Base-by-base conservation (phyloP, 2,888 invertebrate genomes). In the Folsomia candida region DNA sequence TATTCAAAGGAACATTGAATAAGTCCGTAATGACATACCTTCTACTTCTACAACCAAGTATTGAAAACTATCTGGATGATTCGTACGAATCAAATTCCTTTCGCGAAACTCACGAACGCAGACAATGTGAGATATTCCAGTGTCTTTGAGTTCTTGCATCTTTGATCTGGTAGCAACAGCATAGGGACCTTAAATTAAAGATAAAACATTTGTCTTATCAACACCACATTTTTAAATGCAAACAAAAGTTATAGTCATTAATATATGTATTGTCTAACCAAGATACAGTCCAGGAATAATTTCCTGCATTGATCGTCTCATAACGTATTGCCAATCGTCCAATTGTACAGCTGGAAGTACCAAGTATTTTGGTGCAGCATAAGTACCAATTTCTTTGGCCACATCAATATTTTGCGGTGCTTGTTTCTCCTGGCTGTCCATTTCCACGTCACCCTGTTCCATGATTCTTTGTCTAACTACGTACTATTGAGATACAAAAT, bases 241-340 rank as follows among this genome's bases (percentile, higher is more conserved):
- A 65, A 11, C 26, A 65, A 61, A 61, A 14, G 6, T 3, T 24
- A 14, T 61, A 24, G 6, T 37, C 6, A 54, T 14, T 60, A 20
- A 26, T 24, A 29, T 63, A 11, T n/a, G n/a, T n/a, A n/a, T n/a
- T n/a, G 4, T 18, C 18, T 14, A 59, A 70, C 70, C 75, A 20
- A 90, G 84, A 81, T 84, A 89, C 20, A 90, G 82, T n/a, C 88
- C 88, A 51, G 88, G 89, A 68, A 89, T 83, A 37, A 90, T 87
- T 82, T 89, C 89, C 85, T 88, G 86, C 86, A 85, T 85, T 68
- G 83, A 84, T 63, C 84, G 76, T 62, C 84, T 76, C 83, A 83
- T 83, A 11, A 80, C 80, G 73, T 84, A 83, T 2, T 80, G 81
- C 84, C 84, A 84, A 47, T 81, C 81, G 37, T 77, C 67, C 14